Conservation (phyloP, 2,888 invertebrate genomes). For the Hemithea aestivaria region DNA sequence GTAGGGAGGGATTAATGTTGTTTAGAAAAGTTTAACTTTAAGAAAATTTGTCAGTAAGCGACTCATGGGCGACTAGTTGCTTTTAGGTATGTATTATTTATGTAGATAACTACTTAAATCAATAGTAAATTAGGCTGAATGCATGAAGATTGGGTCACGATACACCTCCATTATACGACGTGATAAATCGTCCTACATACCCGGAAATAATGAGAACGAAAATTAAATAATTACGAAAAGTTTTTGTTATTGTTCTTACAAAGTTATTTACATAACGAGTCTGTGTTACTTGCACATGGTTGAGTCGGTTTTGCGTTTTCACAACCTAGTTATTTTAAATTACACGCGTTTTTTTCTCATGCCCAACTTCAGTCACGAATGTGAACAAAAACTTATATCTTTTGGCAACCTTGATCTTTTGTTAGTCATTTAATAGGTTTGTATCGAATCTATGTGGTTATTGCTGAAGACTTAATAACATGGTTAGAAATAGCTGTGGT, state of each 20-base stretch:
- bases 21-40: too few relatives aligned
- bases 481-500: conserved; percentile 30
- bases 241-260: conserved; percentile 27
- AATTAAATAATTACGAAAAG: conserved; percentile 22
- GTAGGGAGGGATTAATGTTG: too few relatives aligned
- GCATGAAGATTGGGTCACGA: conserved; percentile 16
- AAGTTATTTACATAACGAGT: conserved; percentile 29
- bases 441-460: conserved; percentile 44
- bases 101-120: too few relatives aligned
- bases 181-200: conserved; percentile 4
- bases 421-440: conserved; percentile 66
- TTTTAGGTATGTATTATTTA: too few relatives aligned
- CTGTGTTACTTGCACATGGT: conserved; percentile 6
- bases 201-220: conserved; percentile 15
- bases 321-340: conserved; percentile 63
- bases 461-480: conserved; percentile 37
- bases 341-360: conserved; percentile 67
- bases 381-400: conserved; percentile 66
- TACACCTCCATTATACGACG: conserved; percentile 1
- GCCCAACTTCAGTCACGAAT: conserved; percentile 68
- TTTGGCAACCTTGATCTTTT: conserved; percentile 68
- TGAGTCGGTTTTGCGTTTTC: conserved; percentile 37
- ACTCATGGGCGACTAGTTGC: too few relatives aligned
- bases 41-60: too few relatives aligned
- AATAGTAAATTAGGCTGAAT: too few relatives aligned